Evolutionary conservation across 1,140 invertebrate species (phyloP).

Genomic region (Penaeus vannamei): DNA sequence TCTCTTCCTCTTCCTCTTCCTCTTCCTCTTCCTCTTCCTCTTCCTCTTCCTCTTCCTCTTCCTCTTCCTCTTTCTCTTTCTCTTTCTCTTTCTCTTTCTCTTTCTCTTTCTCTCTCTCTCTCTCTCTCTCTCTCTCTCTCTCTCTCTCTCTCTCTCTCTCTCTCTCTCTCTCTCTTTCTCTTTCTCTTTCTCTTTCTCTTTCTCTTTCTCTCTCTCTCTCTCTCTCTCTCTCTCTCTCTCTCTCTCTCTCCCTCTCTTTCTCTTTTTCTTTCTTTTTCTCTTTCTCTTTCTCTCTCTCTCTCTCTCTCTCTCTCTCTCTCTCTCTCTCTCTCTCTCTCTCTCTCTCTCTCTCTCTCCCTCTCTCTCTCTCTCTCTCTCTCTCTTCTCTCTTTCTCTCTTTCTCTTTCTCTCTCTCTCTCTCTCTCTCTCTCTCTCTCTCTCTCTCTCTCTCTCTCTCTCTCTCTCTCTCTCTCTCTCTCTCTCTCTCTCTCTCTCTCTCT

Average conservation of each 20-base stretch:
- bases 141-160: neutral
- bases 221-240: neutral
- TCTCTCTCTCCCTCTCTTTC: neutral
- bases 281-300: neutral
- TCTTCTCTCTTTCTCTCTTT: neutral
- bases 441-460: neutral
- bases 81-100: neutral
- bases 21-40: neutral
- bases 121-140: neutral
- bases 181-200: neutral
- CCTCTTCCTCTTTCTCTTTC: neutral
- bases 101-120: neutral
- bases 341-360: neutral
- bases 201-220: neutral
- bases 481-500: neutral
- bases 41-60: neutral
- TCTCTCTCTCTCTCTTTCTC: neutral
- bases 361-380: neutral
- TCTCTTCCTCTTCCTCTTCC: neutral
- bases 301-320: neutral
- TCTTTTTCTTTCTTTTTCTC: neutral
- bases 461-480: neutral
- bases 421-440: neutral
- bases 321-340: neutral
- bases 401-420: neutral